Base-by-base conservation (phyloP, 2,797 vertebrate species). In the Schizopygopsis malacanthus region DNA sequence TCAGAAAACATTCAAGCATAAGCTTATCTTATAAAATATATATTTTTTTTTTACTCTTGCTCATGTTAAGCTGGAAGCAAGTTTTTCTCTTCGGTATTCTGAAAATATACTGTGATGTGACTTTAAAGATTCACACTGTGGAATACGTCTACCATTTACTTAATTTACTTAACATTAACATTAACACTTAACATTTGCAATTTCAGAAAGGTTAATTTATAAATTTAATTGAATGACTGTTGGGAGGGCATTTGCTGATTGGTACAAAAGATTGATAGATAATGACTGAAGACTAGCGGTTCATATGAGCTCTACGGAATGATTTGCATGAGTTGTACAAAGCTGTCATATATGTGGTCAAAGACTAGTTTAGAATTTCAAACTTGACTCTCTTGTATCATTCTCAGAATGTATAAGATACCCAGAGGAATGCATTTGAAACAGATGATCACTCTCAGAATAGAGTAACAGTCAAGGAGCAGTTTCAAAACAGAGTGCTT, bases 401-500 rank as follows among this genome's bases (percentile, higher is more conserved):
- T 54, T 78, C 47, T 39, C 22, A 79, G 54, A 41, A 63, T 79
- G 65, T 9, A 83, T 83, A 37, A 47, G 39, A 45, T 72, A 43
- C 37, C 81, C 80, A 77, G 50, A 70, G 61, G 73, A 69, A 37
- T 77, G 37, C 39, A 56, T 69, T 39, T 79, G 81, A 78, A 79
- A 83, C 37, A 59, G 41, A 79, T 63, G 80, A 71, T 70, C 72
- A 50, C 79, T 72, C 80, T 78, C 11, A 15, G 73, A 82, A 86
- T 82, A 86, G 52, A 82, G 50, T 25, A 37, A 54, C 28, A 81
- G 41, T 54, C 65, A 70, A n/a, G 11, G 63, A 41, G 25, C 39
- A 72, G 7, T 18, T 54, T 86, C 85, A 82, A 81, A 85, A 72
- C 83, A 71, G 75, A 71, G 39, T 43, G 59, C 73, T 65, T 67